Conservation (phyloP, 2,888 invertebrate species). For the Cordylochernes scorpioides region DNA sequence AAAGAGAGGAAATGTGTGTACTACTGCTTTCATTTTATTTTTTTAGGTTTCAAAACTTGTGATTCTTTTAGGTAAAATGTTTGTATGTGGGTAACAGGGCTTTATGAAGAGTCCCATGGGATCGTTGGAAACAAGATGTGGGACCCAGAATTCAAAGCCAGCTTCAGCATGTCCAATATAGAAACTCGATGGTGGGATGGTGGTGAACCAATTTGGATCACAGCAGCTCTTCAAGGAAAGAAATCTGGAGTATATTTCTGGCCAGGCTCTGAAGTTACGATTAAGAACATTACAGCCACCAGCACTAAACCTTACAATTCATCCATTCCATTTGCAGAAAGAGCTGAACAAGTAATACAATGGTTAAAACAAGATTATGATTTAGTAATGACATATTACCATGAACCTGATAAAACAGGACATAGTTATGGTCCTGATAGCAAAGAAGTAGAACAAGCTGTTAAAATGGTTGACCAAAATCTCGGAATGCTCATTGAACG, state of each 20-base stretch:
- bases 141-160: constrained; percentile 13
- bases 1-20: too few species aligned
- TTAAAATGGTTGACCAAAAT: constrained; percentile 1
- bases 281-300: not conserved
- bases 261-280: constrained; percentile 2
- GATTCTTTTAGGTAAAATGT: too few species aligned
- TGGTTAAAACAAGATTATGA: constrained; percentile 12
- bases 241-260: constrained; percentile 2
- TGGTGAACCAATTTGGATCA: constrained; percentile 31
- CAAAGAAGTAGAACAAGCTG: constrained; percentile 69
- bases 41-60: too few species aligned
- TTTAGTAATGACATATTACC: too few species aligned
- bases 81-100: too few species aligned
- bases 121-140: constrained; percentile 20
- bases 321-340: constrained; percentile 2
- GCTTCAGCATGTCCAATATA: constrained; percentile 1
- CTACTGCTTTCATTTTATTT: too few species aligned
- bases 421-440: constrained; percentile 79
- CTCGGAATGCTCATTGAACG: constrained; percentile 1
- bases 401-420: constrained; percentile 23
- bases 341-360: constrained; percentile 10
- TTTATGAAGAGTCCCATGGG: constrained; percentile 21
- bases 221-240: constrained; percentile 16
- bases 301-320: too few species aligned
- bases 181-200: constrained; percentile 3